Conservation (phyloP, 2,797 vertebrate species). For the Kryptolebias ocellatus region DNA sequence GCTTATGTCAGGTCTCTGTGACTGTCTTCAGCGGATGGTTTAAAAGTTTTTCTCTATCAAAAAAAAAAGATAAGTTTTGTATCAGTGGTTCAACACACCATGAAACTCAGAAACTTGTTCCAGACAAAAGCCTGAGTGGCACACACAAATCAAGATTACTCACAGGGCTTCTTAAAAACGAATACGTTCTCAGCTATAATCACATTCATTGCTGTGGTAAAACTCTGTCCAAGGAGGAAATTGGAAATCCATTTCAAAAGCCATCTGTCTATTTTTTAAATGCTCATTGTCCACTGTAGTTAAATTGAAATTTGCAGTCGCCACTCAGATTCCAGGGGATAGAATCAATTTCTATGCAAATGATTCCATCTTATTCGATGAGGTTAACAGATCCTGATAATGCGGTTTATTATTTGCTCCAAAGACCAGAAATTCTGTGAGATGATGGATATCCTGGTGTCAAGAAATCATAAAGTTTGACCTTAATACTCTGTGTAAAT, state of each 20-base stretch:
- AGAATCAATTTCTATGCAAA: slow-evolving; percentile 87
- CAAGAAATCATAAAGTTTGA: slow-evolving; percentile 75
- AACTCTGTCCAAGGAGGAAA: slow-evolving; percentile 69
- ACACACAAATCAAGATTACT: slow-evolving; percentile 40
- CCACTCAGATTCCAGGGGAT: slow-evolving; percentile 73
- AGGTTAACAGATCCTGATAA: slow-evolving; percentile 78
- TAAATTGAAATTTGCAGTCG: slow-evolving; percentile 75
- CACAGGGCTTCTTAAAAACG: slow-evolving; percentile 50
- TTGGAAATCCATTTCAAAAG: slow-evolving; percentile 75
- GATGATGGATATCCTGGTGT: slow-evolving; percentile 75
- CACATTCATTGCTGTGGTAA: slow-evolving; percentile 59
- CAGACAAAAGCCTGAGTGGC: slow-evolving; percentile 57
- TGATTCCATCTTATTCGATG: slow-evolving; percentile 72
- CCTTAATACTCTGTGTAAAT: slow-evolving; percentile 71
- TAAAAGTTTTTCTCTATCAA: slow-evolving; percentile 46
- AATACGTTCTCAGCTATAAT: slow-evolving; percentile 65
- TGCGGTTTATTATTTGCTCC: slow-evolving; percentile 76
- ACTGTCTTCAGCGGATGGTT: slow-evolving; percentile 44
- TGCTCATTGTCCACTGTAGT: slow-evolving; percentile 74
- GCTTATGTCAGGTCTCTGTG: slow-evolving; percentile 54
- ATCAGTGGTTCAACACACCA: slow-evolving; percentile 40
- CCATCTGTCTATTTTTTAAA: slow-evolving; percentile 60
- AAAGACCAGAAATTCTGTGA: slow-evolving; percentile 70
- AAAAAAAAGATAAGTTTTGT: slow-evolving; percentile 34
- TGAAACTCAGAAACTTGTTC: slow-evolving; percentile 34